Percentiles rank a stretch among this genome's conserved stretches.
Evolutionary conservation across 2,797 vertebrate species (phyloP).

Genomic region (Cynopterus sphinx): DNA sequence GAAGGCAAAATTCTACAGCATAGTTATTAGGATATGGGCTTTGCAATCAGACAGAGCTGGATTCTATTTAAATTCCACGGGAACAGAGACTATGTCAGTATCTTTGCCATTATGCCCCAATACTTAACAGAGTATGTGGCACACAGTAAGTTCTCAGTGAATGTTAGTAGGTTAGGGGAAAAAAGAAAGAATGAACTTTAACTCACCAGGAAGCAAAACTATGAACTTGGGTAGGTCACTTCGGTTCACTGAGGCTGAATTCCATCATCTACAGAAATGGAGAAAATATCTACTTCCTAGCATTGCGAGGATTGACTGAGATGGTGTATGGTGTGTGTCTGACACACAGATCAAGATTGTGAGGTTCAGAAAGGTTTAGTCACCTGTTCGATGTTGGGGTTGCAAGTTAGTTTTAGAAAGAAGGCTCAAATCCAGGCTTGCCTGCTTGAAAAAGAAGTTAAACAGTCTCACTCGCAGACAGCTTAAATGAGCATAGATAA

Average conservation of each 20-base stretch:
- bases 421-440: not conserved
- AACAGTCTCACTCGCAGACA: constrained; percentile 1
- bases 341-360: not conserved
- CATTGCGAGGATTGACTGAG: not conserved
- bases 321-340: not conserved
- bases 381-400: not conserved
- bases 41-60: not conserved
- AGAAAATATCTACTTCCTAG: not conserved
- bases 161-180: not conserved
- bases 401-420: not conserved
- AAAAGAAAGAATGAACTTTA: not conserved
- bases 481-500: not conserved
- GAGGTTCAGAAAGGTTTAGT: not conserved
- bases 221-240: not conserved
- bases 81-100: not conserved
- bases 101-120: not conserved
- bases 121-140: not conserved
- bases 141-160: not conserved
- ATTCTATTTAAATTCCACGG: not conserved
- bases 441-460: not conserved
- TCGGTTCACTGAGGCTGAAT: not conserved
- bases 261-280: not conserved
- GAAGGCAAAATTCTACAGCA: not conserved
- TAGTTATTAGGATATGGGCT: not conserved
- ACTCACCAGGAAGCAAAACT: not conserved